Evolutionary conservation across 2,113 vertebrate species (phyloP).

Genomic region (Podiceps cristatus): DNA sequence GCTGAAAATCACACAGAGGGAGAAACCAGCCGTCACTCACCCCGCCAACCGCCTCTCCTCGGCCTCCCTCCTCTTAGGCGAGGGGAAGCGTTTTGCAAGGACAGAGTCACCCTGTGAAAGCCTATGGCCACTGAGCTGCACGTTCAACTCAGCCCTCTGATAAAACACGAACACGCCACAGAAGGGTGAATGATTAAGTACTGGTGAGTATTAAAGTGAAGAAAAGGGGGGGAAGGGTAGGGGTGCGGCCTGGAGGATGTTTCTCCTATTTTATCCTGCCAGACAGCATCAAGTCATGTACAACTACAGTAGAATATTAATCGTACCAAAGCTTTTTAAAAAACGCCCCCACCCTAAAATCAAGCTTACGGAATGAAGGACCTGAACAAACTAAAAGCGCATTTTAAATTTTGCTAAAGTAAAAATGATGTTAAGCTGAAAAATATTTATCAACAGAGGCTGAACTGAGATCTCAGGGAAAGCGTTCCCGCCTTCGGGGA

Average conservation of each 20-base stretch:
- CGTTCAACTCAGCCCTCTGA: too few relatives aligned
- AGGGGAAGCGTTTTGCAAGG: not conserved
- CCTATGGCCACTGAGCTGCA: rapidly evolving
- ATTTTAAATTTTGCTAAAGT: not conserved
- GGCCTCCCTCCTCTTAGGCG: not conserved
- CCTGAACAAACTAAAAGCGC: not conserved
- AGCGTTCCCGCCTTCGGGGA: not conserved
- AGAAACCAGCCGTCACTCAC: too few relatives aligned
- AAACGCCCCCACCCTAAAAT: not conserved
- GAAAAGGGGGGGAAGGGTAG: not conserved
- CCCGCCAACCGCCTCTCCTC: not conserved
- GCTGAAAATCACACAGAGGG: not conserved
- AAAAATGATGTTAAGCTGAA: not conserved
- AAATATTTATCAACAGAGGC: not conserved
- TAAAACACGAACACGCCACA: rapidly evolving
- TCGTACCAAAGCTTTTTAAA: not conserved
- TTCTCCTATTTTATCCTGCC: not conserved
- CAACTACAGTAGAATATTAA: not conserved
- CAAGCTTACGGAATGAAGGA: not conserved
- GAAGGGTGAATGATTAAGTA: rapidly evolving
- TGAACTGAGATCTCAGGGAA: not conserved
- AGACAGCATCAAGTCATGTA: not conserved
- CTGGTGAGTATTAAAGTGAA: not conserved
- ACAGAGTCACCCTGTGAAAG: not conserved
- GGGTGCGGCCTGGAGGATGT: not conserved